Percentiles rank a stretch among this genome's conserved stretches.
Conservation (phyloP, 2,113 vertebrate genomes). For the Melospiza georgiana region DNA sequence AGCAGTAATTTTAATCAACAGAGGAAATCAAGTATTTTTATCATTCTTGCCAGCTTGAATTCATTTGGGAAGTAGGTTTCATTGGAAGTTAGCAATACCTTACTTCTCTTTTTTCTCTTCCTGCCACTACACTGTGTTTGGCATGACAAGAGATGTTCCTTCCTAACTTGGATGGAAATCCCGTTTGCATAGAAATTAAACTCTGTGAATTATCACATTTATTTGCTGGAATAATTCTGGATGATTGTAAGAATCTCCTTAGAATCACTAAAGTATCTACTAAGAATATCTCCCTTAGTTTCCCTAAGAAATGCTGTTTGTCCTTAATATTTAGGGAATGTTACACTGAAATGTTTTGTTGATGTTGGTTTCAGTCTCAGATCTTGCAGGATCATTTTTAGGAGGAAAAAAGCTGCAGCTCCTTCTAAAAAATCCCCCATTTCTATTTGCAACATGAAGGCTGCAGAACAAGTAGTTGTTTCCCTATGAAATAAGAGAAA, state of each 20-base stretch:
- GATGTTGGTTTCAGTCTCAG: not conserved
- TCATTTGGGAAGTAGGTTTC: not conserved
- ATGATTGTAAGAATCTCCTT: not conserved
- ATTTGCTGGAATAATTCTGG: not conserved
- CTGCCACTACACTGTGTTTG: not conserved
- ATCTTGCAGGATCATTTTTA: not conserved
- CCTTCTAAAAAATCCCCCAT: not conserved
- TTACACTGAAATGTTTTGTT: not conserved
- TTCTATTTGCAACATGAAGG: not conserved
- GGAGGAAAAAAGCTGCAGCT: not conserved
- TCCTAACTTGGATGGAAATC: not conserved
- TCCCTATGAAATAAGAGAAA: not conserved
- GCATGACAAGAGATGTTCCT: not conserved
- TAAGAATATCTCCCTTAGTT: not conserved
- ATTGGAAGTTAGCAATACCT: not conserved
- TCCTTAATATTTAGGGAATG: not conserved
- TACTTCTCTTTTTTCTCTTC: not conserved
- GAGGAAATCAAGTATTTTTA: not conserved
- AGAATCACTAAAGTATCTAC: not conserved
- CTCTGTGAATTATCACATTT: not conserved
- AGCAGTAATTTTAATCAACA: not conserved
- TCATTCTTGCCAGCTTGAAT: not conserved
- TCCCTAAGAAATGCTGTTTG: not conserved
- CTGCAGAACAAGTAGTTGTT: not conserved
- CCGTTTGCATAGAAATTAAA: not conserved